A percentile compares a stretch with the other conserved stretches of the same genome.
Conservation (phyloP, 1,140 invertebrate genomes). For the Megathymus violae region DNA sequence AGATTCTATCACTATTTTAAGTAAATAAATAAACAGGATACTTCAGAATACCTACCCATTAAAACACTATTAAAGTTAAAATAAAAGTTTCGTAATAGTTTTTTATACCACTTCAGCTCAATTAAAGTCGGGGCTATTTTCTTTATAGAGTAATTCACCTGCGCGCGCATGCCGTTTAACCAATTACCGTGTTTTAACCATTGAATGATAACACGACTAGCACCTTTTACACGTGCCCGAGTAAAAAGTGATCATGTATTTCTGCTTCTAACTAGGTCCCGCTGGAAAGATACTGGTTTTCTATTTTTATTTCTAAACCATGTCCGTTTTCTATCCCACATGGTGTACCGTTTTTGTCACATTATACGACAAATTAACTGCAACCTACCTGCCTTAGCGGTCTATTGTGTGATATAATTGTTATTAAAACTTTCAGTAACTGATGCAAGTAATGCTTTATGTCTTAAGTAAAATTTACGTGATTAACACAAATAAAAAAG, state of each 20-base stretch:
- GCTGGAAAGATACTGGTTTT: conserved; percentile 32
- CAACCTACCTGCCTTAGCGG: too few relatives aligned
- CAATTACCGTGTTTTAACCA: conserved; percentile 60
- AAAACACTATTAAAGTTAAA: conserved; percentile 7
- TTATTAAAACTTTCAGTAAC: too few relatives aligned
- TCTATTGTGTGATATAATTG: too few relatives aligned
- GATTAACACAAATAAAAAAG: too few relatives aligned
- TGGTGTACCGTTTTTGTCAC: conserved; percentile 5
- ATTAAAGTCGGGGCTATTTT: conserved; percentile 43
- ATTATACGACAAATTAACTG: background rate
- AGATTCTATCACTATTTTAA: too few relatives aligned
- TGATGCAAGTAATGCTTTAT: too few relatives aligned
- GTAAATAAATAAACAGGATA: too few relatives aligned
- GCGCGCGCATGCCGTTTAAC: conserved; percentile 48
- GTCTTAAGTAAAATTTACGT: too few relatives aligned
- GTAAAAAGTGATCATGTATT: conserved; percentile 37
- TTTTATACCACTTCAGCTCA: conserved; percentile 35
- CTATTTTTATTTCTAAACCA: conserved; percentile 32
- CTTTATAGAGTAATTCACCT: conserved; percentile 65
- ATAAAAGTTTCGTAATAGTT: conserved; percentile 1
- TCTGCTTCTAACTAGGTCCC: conserved; percentile 31
- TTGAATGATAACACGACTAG: conserved; percentile 57
- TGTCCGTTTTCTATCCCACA: conserved; percentile 18
- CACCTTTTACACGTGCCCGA: conserved; percentile 61
- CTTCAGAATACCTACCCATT: too few relatives aligned